Evolutionary conservation across 2,888 invertebrate genomes (phyloP), one percentile per base, ranked within the genome.

Genomic region (Steinernema scapterisci): DNA sequence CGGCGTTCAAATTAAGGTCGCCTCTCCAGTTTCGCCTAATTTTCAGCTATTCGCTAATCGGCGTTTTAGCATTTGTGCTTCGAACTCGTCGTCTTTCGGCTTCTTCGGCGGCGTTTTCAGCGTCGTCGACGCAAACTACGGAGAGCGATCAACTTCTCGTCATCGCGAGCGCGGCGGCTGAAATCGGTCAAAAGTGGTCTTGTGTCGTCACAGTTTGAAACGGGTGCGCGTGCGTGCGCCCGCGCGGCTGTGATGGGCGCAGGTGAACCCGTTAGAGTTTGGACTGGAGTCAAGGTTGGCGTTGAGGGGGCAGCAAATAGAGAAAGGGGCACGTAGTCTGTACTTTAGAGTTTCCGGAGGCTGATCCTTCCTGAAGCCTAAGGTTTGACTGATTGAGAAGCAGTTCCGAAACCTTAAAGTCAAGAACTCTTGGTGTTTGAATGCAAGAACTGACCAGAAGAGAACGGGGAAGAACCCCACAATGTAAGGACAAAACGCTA

Each of bases 171-270:
- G 48, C 48, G 45, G 16, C 45, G n/a, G n/a, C 38, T 38, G 13
- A 48, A 48, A 7, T 48, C 19, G 48, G 19, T 19, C 48, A 48
- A 13, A 48, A 48, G 16, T 48, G 48, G 48, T 48, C 48, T 48
- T 19, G 48, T 48, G 48, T 48, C 48, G 48, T 48, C 48, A 48
- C 48, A 48, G 48, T 48, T 48, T 48, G 48, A 48, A 48, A 48
- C 48, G 48, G 19, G 48, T 48, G 48, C 48, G 48, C 5, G 48
- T 48, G 48, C 48, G 48, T 2, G 48, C 48, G 48, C 3, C 48
- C 13, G 48, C n/a, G 48, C 48, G 48, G 13, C 48, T 5, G 16
- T 3, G 48, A 13, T 16, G 48, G 5, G 48, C 48, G 48, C 48
- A 48, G 5, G 16, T 48, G 48, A 48, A 48, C 48, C 48, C 19